phyloP scores from a whole-genome alignment of 1,140 invertebrate species.

The Battus philenor region DNA sequence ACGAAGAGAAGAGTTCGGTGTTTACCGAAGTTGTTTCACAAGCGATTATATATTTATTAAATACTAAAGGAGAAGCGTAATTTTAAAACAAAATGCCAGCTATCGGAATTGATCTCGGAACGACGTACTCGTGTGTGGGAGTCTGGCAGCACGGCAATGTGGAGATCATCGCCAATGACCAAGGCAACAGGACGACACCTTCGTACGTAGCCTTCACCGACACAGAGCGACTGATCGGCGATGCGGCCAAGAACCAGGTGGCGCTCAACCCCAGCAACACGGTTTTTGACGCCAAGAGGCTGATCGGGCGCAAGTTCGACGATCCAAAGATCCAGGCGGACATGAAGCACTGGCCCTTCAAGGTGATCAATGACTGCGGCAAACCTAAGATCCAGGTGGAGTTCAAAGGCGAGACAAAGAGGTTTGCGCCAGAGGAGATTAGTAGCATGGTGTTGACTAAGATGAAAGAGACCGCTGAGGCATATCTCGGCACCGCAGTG shows the following conservation, averaged over 20 bases:
- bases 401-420: constrained; percentile 85
- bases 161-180: constrained; percentile 96
- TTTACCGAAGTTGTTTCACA: constrained; percentile 34
- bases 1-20: constrained; percentile 40
- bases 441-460: constrained; percentile 87
- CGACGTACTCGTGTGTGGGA: constrained; percentile 92
- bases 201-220: constrained; percentile 94
- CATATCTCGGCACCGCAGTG: constrained; percentile 83
- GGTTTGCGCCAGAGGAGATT: constrained; percentile 86
- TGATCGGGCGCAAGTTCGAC: constrained; percentile 81
- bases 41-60: constrained; percentile 15
- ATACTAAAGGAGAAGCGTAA: constrained; percentile 5
- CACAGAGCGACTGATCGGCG: constrained; percentile 85
- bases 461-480: constrained; percentile 89
- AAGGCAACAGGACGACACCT: constrained; percentile 94
- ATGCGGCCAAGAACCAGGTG: constrained; percentile 84
- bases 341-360: constrained; percentile 87
- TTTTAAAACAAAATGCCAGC: constrained; percentile 73
- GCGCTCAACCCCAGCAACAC: constrained; percentile 75
- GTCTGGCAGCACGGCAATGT: constrained; percentile 94
- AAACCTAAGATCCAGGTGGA: constrained; percentile 84
- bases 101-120: constrained; percentile 88
- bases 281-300: constrained; percentile 74
- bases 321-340: constrained; percentile 84
- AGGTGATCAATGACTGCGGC: constrained; percentile 79